Conservation (phyloP, 2,797 vertebrate genomes). For the Premnoplex brunnescens region DNA sequence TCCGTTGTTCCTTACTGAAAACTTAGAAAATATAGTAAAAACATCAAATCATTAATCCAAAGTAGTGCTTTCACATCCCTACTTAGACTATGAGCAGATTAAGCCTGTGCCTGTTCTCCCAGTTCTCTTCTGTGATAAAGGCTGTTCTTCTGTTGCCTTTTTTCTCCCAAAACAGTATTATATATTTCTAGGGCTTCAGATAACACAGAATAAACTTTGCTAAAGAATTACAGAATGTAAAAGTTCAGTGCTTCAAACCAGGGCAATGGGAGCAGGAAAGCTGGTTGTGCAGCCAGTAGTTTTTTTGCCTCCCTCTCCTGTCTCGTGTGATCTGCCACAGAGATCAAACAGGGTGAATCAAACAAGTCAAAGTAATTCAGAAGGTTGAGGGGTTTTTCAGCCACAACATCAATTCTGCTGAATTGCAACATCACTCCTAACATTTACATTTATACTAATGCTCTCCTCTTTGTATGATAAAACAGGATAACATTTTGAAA, state of each 20-base stretch:
- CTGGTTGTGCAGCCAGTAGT: not conserved
- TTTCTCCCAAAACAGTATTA: not conserved
- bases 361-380: not conserved
- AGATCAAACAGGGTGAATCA: not conserved
- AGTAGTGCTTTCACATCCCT: not conserved
- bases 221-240: not conserved
- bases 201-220: not conserved
- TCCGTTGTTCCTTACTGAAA: not conserved
- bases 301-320: not conserved
- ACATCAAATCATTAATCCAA: not conserved
- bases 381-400: not conserved
- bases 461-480: not conserved
- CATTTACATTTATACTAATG: not conserved
- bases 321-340: not conserved
- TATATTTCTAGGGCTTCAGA: not conserved
- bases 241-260: not conserved
- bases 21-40: not conserved
- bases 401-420: not conserved
- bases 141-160: not conserved
- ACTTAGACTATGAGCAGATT: not conserved
- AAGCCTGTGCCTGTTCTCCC: not conserved
- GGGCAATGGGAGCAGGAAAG: not conserved
- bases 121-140: not conserved
- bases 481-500: not conserved
- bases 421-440: not conserved